These are phyloP conservation scores for Cichlasoma orientale DNA, from an alignment of 2,797 vertebrate species.

Conservation along the genomic window DNA sequence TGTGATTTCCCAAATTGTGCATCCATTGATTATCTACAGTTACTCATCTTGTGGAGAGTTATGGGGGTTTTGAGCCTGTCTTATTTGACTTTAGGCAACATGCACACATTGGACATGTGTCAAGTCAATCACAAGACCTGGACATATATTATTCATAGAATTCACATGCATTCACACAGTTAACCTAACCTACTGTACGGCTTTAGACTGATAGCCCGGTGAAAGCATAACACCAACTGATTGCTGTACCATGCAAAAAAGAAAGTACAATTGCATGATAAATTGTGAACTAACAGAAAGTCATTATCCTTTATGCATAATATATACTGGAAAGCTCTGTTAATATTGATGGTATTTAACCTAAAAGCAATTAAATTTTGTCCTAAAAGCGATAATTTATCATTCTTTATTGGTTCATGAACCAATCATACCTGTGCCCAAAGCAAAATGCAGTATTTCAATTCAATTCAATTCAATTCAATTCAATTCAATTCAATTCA, in stretches of 20 bases:
- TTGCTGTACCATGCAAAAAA: not conserved
- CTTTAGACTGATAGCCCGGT: not conserved
- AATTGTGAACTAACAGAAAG: not conserved
- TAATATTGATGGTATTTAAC: not conserved
- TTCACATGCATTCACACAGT: not conserved
- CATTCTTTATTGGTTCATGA: not conserved
- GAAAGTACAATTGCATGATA: not conserved
- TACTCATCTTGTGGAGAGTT: not conserved
- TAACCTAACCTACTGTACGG: not conserved
- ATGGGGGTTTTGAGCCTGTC: too few relatives aligned
- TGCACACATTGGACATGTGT: not conserved
- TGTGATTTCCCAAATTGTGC: not conserved
- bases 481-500: too few relatives aligned
- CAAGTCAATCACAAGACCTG: not conserved
- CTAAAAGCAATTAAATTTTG: not conserved
- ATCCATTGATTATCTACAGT: not conserved
- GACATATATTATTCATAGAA: fast-evolving
- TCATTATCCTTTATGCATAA: not conserved
- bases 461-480: too few relatives aligned
- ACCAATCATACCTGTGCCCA: not conserved
- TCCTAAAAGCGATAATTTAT: not conserved
- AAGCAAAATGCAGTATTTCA: not conserved
- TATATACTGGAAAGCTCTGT: not conserved
- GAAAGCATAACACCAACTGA: not conserved
- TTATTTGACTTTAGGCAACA: not conserved